Evolutionary conservation across 2,797 vertebrate species (phyloP).

Genomic region (Pristis pectinata): DNA sequence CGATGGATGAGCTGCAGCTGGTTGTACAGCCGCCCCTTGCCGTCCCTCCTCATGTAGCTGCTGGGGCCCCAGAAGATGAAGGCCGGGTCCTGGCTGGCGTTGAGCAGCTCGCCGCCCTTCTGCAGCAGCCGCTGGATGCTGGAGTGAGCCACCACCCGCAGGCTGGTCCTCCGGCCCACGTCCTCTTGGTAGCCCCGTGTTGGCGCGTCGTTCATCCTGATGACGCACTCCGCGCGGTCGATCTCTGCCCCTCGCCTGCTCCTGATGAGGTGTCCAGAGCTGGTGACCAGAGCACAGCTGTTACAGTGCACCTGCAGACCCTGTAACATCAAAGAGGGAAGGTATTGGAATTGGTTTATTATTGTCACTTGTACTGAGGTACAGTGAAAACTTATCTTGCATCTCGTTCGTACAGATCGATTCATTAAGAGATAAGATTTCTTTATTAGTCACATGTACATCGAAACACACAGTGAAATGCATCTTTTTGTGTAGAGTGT

Average conservation of each 20-base stretch:
- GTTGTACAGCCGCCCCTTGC: slow-evolving; percentile 90
- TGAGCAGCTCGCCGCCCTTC: slow-evolving; percentile 82
- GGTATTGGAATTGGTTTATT: no score
- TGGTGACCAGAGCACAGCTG: slow-evolving; percentile 85
- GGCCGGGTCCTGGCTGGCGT: slow-evolving; percentile 81
- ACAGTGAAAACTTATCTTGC: no score
- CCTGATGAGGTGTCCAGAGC: slow-evolving; percentile 84
- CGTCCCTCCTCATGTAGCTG: slow-evolving; percentile 90
- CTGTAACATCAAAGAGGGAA: slow-evolving; percentile 52
- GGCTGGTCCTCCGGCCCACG: slow-evolving; percentile 81
- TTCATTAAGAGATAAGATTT: no score
- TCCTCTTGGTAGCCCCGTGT: slow-evolving; percentile 68
- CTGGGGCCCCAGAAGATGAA: slow-evolving; percentile 98
- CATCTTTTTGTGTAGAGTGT: no score
- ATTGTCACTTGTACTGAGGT: no score
- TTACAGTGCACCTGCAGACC: slow-evolving; percentile 85
- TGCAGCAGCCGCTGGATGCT: slow-evolving; percentile 88
- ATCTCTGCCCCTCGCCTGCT: slow-evolving; percentile 74
- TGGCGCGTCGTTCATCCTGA: slow-evolving; percentile 95
- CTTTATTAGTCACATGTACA: no score
- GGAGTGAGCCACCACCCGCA: slow-evolving; percentile 91
- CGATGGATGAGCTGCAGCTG: slow-evolving; percentile 91
- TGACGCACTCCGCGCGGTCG: slow-evolving; percentile 83
- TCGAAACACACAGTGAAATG: no score
- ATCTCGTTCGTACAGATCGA: no score